Percentiles rank a stretch among this genome's conserved stretches.
Conservation (phyloP, 2,888 invertebrate genomes). For the Deroplatys truncata region DNA sequence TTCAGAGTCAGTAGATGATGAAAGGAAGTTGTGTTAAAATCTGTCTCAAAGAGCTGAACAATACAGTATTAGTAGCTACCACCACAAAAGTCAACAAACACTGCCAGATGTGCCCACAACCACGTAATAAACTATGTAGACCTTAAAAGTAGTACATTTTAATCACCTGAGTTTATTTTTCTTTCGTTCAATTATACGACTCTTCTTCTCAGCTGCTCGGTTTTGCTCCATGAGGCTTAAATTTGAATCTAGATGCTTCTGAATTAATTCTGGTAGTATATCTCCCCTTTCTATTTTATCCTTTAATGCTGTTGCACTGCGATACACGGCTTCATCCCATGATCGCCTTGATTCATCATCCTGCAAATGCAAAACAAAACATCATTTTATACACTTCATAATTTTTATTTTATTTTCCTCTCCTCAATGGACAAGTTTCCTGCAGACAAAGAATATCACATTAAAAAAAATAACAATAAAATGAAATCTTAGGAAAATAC, state of each 20-base stretch:
- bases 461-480: neutral
- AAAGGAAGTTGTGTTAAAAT: too few species aligned
- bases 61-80: too few species aligned
- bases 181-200: constrained; percentile 27
- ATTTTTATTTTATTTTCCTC: too few species aligned
- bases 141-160: neutral
- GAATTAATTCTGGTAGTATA: constrained; percentile 45
- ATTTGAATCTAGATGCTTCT: constrained; percentile 20
- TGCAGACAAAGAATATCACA: neutral
- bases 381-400: neutral
- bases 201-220: constrained; percentile 15
- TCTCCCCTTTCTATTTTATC: constrained; percentile 46
- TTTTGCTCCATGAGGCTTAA: constrained; percentile 18
- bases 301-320: constrained; percentile 60
- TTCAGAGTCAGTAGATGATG: too few species aligned
- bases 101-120: too few species aligned
- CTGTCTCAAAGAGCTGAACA: too few species aligned
- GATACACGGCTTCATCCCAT: constrained; percentile 62
- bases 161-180: constrained; percentile 26
- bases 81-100: too few species aligned
- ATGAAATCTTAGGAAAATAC: too few species aligned
- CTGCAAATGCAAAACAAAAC: constrained; percentile 36
- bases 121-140: too few species aligned
- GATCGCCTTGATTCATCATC: constrained; percentile 55
- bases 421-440: too few species aligned